Evolutionary conservation across 1,140 invertebrate genomes (phyloP).

Genomic region (Heliconius congener): DNA sequence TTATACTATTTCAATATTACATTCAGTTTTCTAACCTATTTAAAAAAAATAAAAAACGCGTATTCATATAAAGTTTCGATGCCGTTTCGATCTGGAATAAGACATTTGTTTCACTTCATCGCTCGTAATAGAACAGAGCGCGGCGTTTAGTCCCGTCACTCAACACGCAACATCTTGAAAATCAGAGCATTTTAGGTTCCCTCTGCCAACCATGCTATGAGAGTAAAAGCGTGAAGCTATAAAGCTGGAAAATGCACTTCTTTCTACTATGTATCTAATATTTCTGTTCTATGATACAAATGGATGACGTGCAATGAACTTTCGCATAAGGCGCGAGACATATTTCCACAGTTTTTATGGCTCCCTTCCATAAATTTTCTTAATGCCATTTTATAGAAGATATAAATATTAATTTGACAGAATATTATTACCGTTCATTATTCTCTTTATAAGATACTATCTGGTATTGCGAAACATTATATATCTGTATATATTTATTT

Average conservation of each 20-base stretch:
- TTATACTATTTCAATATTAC: too few relatives aligned
- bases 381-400: neutral
- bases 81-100: too few relatives aligned
- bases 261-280: neutral
- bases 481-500: too few relatives aligned
- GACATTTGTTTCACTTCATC: too few relatives aligned
- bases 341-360: constrained; percentile 12
- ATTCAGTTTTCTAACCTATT: too few relatives aligned
- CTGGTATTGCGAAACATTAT: too few relatives aligned
- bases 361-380: neutral
- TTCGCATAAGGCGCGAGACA: constrained; percentile 7
- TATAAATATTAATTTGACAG: neutral
- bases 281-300: neutral
- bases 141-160: too few relatives aligned
- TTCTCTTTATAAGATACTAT: neutral
- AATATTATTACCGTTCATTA: neutral
- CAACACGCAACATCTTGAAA: neutral
- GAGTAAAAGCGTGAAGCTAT: neutral
- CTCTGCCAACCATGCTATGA: too few relatives aligned
- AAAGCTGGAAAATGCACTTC: neutral
- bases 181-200: too few relatives aligned
- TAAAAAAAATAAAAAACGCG: too few relatives aligned
- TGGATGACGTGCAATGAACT: neutral
- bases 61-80: too few relatives aligned
- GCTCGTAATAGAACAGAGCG: too few relatives aligned